Percentiles rank a stretch among this genome's conserved stretches.
Evolutionary conservation across 2,113 vertebrate species (phyloP).

Genomic region (Sminthopsis crassicaudata): DNA sequence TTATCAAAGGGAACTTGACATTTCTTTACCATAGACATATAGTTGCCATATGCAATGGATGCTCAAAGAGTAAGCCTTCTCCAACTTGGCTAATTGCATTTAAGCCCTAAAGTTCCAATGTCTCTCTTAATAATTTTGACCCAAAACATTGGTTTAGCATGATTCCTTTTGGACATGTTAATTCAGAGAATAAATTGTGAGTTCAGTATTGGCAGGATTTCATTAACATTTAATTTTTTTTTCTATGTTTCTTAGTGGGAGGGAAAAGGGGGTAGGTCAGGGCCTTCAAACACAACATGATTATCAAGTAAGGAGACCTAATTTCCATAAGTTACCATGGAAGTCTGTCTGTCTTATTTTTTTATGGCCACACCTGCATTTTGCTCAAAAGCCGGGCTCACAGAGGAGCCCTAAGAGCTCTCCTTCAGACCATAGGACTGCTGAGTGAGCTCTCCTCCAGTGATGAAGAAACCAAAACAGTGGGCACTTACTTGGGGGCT

Average conservation of each 20-base stretch:
- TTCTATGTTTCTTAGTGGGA: neutral
- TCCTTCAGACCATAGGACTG: neutral
- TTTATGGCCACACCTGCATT: neutral
- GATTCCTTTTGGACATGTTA: neutral
- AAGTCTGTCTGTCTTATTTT: neutral
- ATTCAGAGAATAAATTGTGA: neutral
- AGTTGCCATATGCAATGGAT: neutral
- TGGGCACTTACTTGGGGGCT: neutral
- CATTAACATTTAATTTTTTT: neutral
- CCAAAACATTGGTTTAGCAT: neutral
- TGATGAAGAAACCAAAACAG: neutral
- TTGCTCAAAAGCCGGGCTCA: neutral
- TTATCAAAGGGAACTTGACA: neutral
- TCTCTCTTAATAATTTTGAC: neutral
- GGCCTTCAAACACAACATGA: neutral
- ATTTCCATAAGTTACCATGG: neutral
- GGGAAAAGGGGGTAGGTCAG: neutral
- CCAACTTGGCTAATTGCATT: neutral
- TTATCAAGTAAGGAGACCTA: neutral
- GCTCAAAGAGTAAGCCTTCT: neutral
- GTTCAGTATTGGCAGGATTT: neutral
- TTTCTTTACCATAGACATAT: neutral
- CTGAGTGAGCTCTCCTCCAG: neutral
- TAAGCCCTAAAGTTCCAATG: neutral
- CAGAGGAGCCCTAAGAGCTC: neutral